Base-by-base conservation (phyloP, 2,113 vertebrate genomes). In the Mystacornis crossleyi region DNA sequence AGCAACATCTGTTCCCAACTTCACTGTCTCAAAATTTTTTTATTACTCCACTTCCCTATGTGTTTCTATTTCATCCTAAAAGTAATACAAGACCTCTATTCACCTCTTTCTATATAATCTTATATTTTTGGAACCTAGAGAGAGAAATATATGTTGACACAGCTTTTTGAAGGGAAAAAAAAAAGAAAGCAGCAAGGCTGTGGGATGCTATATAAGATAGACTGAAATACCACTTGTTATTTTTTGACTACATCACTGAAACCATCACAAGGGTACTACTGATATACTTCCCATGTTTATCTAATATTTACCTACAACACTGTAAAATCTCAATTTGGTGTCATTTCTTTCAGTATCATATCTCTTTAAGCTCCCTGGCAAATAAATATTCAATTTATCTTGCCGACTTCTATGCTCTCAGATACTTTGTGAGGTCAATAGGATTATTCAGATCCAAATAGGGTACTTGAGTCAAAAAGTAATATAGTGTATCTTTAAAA, bases 1-100 rank as follows among this genome's bases (percentile, higher is more conserved):
- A 84, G 26, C 4, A 17, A 86, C 69, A 82, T 91, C 84, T 90
- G 66, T 93, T 95, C 54, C 53, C 64, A 77, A 88, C 42, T 80
- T 83, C 12, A 18, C 54, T 77, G 60, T 77, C 61, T 82, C 66
- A 66, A n/a, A 48, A 73, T 80, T 90, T 82, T 70, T 69, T 34
- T 86, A 57, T 58, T 79, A 60, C 21, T 71, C n/a, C n/a, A 57
- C 34, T 90, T 81, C 34, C 8, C 29, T 73, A 3, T 67, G 18
- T 34, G 10, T 53, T 94, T 84, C 28, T 79, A 8, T 74, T 95
- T 87, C 42, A 90, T 36, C 45, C 42, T 86, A 47, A 81, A 77
- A 67, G 53, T 69, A 85, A 64, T 60, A 61, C 3, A 20, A 74
- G 43, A 72, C 6, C 4, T 9, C 28, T 73, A 36, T 66, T 58